These are phyloP conservation scores for Sesamia nonagrioides DNA, from an alignment of 1,140 invertebrate genomes.

Conservation along the genomic window DNA sequence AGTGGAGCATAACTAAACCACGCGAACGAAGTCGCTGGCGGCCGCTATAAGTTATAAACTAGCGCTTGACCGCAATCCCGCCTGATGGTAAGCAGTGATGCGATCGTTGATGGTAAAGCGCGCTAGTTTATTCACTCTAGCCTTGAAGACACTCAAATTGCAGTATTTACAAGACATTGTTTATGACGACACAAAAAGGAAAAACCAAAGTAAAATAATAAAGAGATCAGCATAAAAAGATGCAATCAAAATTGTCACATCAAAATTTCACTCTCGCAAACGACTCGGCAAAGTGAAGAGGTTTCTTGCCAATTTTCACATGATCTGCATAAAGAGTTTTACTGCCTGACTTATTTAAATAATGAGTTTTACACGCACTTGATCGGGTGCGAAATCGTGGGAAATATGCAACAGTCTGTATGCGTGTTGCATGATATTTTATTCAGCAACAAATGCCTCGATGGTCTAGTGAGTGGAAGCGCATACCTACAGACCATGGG, in stretches of 20 bases:
- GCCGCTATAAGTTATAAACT: no score
- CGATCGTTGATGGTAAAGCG: no score
- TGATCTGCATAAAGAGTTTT: constrained; percentile 14
- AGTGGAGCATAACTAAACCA: no score
- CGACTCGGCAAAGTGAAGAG: not conserved
- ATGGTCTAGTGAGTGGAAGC: no score
- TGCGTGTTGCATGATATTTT: constrained; percentile 1
- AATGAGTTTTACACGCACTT: constrained; percentile 3
- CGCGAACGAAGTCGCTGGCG: no score
- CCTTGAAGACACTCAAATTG: no score
- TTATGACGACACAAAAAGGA: not conserved
- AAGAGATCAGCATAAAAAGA: not conserved
- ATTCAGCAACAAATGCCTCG: not conserved
- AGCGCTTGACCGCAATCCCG: no score
- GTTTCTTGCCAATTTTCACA: constrained; percentile 7
- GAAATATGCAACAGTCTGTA: not conserved
- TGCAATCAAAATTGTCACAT: constrained; percentile 2
- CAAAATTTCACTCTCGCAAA: not conserved
- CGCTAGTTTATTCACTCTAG: no score
- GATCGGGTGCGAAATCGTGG: constrained; percentile 13
- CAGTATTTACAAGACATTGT: not conserved
- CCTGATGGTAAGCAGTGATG: no score
- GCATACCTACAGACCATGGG: no score
- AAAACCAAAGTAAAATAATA: not conserved
- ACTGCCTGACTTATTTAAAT: constrained; percentile 11